A percentile compares a stretch with the other conserved stretches of the same genome.
Conservation (phyloP, 2,113 vertebrate genomes). For the Sylvietta virens region DNA sequence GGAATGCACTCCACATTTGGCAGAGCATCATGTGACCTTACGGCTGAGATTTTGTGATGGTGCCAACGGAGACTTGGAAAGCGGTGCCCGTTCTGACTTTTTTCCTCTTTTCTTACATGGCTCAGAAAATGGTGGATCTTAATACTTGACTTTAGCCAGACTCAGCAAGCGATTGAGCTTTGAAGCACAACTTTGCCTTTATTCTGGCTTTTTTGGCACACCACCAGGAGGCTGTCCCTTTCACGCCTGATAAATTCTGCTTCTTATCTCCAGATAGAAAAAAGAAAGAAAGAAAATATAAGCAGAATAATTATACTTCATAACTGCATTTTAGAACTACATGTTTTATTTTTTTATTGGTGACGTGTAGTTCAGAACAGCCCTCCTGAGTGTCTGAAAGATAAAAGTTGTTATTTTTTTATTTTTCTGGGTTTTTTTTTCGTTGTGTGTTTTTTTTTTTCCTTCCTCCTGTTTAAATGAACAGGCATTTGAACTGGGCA, state of each 20-base stretch:
- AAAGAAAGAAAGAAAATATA: conserved; percentile 59
- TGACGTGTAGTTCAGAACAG: conserved; percentile 13
- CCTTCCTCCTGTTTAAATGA: conserved; percentile 58
- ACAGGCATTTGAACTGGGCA: conserved; percentile 73
- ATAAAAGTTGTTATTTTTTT: conserved; percentile 53
- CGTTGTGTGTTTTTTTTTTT: neutral
- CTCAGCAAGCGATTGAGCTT: conserved; percentile 80
- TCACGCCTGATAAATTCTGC: conserved; percentile 78
- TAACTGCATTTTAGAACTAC: conserved; percentile 61
- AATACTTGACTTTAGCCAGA: conserved; percentile 82
- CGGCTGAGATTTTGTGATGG: conserved; percentile 85
- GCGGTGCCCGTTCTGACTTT: conserved; percentile 74
- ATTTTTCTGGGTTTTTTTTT: neutral
- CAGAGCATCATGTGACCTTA: conserved; percentile 88
- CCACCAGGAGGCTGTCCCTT: conserved; percentile 82
- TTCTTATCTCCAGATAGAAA: conserved; percentile 74
- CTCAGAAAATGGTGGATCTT: conserved; percentile 91
- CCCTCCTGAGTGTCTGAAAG: conserved; percentile 45
- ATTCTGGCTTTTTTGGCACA: conserved; percentile 79
- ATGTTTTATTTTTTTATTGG: conserved; percentile 17
- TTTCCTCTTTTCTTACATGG: conserved; percentile 75
- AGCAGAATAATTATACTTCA: conserved; percentile 68
- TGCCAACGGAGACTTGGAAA: conserved; percentile 83
- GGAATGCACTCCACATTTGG: conserved; percentile 88
- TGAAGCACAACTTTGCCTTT: conserved; percentile 79